Base-by-base conservation (phyloP, 1,140 invertebrate genomes). In the Polypedilum vanderplanki region DNA sequence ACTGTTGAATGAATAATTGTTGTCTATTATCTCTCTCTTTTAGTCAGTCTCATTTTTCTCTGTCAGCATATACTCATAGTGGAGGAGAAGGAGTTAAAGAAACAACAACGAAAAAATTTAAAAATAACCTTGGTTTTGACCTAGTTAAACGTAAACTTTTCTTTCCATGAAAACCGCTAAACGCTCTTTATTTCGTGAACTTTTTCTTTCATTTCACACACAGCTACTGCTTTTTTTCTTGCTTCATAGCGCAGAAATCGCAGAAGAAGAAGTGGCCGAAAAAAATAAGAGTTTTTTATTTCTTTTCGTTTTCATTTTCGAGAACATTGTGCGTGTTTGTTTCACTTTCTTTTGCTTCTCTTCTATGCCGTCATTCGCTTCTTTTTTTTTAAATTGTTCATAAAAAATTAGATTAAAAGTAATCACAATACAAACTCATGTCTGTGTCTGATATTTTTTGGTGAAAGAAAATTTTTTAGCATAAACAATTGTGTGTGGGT, bases 91-190 rank as follows among this genome's bases (percentile, higher is more conserved):
- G 5, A 33, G 24, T 33, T 3, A 33, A 33, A 33, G 24, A 33
- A 33, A 33, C 1, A 57, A 57, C 46, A 57, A 10, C 15, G n/a
- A 70, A 67, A 70, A 22, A 70, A 7, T 70, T 70, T 70, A 20
- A 70, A 70, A 70, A 70, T 70, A 70, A 70, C 65, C 65, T 70
- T 70, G 65, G 17, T 22, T 70, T 70, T 70, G 65, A 70, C 65
- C 65, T 10, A 70, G 65, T 20, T 70, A 70, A 70, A 20, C 65
- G 17, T 70, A 57, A 57, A 57, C 46, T 57, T 57, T 57, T 57
- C 46, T 57, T 15, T 57, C 12, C 12, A 57, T 57, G 46, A 57
- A 57, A 57, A 57, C 46, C 46, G 46, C 46, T 57, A 57, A 57
- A 15, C 46, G n/a, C 46, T 70, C 18, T 70, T 20, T 22, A 18